Base-by-base conservation (phyloP, 1,140 invertebrate genomes). In the Monomorium pharaonis region DNA sequence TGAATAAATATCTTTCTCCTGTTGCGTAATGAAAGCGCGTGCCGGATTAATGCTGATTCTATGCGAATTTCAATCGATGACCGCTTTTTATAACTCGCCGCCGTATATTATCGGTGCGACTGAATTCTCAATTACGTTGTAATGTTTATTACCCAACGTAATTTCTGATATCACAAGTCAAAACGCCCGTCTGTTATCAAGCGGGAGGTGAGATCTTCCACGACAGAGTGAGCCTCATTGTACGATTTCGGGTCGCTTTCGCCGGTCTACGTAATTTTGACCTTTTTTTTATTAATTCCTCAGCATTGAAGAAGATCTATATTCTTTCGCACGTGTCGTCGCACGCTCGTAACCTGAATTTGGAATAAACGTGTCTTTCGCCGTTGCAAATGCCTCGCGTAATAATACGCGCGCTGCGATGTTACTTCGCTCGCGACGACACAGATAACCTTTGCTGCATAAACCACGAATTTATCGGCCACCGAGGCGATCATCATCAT, bases 381-480 rank as follows among this genome's bases (percentile, higher is more conserved):
- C 37, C 54, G 47, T 42, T 21, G 65, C 56, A 56, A 70, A 37
- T n/a, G 37, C 16, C 2, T 65, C 63, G 70, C 63, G 70, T 58
- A 78, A 85, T 44, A 60, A 27, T 72, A 44, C 37, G 60, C 58
- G 33, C 69, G 37, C 12, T 21, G 60, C 69, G 21, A 74, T 67
- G 86, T 80, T 85, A 85, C 69, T 89, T 74, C 67, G 51, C 62
- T n/a, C 21, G 60, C 14, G 37, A 58, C 76, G 84, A 86, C 85
- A 67, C 51, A 63, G 54, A 74, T 89, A 89, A 89, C 87, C 88
- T 89, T 89, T 89, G 49, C 84, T 84, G 44, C 60, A 47, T 70
- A 81, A 70, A 65, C 77, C 70, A 78, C 67, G 84, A 89, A 89
- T 89, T 89, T 89, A 89, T 89, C 51, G 70, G 44, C 54, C 85